Percentiles rank a stretch among this genome's conserved stretches.
Evolutionary conservation across 1,140 invertebrate species (phyloP).

Genomic region (Ooceraea biroi): DNA sequence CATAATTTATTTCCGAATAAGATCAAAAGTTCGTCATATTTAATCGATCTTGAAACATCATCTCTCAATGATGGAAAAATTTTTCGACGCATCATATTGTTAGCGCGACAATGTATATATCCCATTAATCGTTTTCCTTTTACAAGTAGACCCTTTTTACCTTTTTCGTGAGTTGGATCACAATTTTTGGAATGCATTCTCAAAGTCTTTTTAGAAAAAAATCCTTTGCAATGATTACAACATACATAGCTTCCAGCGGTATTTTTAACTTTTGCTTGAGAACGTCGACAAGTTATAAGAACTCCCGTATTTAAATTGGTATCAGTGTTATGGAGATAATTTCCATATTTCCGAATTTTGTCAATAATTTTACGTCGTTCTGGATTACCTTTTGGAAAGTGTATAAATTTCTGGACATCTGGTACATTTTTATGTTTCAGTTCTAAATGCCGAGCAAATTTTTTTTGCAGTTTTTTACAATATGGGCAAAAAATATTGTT

Average conservation of each 20-base stretch:
- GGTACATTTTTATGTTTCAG: not conserved
- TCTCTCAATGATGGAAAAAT: not conserved
- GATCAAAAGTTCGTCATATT: conserved; percentile 29
- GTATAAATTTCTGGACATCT: not conserved
- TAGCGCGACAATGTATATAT: not conserved
- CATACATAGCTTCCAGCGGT: too few relatives aligned
- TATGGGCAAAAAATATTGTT: conserved; percentile 3
- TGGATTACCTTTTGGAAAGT: not conserved
- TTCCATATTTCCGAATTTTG: not conserved
- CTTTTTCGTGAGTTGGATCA: not conserved
- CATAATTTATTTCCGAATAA: conserved; percentile 40
- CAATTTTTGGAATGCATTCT: not conserved
- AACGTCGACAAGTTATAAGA: too few relatives aligned
- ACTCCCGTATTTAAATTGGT: not conserved
- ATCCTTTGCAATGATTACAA: too few relatives aligned
- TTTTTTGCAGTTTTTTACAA: not conserved
- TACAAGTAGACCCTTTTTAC: not conserved
- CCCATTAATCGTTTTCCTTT: not conserved
- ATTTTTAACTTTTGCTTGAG: too few relatives aligned
- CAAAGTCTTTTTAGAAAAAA: too few relatives aligned
- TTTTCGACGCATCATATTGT: not conserved
- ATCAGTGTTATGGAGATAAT: not conserved
- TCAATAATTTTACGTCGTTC: not conserved
- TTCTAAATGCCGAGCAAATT: conserved; percentile 11
- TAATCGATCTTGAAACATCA: conserved; percentile 19